Evolutionary conservation across 2,113 vertebrate genomes (phyloP).

Genomic region (Perca fluviatilis): DNA sequence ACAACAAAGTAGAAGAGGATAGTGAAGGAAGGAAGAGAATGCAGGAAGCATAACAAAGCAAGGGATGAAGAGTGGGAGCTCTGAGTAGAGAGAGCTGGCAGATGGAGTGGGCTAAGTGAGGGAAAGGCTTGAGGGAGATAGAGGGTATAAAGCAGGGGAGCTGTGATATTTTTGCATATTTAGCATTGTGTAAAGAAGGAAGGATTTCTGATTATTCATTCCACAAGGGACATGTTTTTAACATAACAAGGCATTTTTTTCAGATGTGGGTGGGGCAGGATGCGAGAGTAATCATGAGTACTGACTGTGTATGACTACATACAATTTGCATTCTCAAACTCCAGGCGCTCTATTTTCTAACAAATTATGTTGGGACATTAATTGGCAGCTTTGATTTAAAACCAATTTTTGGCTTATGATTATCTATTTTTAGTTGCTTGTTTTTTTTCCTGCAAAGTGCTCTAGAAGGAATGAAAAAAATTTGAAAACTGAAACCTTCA

Average conservation of each 20-base stretch:
- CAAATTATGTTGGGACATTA: neutral
- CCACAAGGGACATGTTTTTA: slow-evolving; percentile 61
- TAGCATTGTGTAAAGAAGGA: slow-evolving; percentile 67
- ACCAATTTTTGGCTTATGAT: neutral
- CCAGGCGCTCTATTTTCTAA: neutral
- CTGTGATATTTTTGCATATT: slow-evolving; percentile 74
- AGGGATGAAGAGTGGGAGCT: slow-evolving; percentile 62
- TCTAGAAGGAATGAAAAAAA: slow-evolving; percentile 9
- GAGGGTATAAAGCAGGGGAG: slow-evolving; percentile 55
- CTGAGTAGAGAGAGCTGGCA: slow-evolving; percentile 63
- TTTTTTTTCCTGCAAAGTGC: slow-evolving; percentile 6
- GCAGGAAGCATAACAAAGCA: slow-evolving; percentile 69
- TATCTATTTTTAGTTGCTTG: neutral
- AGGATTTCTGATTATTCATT: slow-evolving; percentile 64
- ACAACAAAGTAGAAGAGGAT: slow-evolving; percentile 63
- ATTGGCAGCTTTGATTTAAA: slow-evolving; percentile 19
- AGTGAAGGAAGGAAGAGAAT: slow-evolving; percentile 60
- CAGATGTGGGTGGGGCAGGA: slow-evolving; percentile 54
- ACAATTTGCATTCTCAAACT: slow-evolving; percentile 1
- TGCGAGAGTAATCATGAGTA: slow-evolving; percentile 27
- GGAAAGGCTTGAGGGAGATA: slow-evolving; percentile 66
- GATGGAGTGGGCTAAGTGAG: slow-evolving; percentile 74
- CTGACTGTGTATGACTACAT: neutral
- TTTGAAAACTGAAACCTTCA: slow-evolving; percentile 42
- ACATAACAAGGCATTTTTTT: slow-evolving; percentile 49